Conservation (phyloP, 2,888 invertebrate genomes). For the Limnephilus marmoratus region DNA sequence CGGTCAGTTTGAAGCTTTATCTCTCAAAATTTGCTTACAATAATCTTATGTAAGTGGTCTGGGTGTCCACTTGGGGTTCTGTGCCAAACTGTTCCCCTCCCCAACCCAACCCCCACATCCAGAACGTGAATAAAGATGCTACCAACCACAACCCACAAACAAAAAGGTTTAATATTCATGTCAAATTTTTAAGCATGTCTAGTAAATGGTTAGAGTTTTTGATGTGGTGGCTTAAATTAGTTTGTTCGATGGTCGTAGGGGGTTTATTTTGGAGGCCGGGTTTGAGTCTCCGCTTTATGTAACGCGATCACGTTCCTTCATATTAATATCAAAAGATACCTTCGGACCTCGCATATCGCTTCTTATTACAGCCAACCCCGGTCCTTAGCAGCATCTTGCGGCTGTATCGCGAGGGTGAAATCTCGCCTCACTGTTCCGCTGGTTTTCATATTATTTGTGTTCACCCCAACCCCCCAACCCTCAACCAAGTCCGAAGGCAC, state of each 20-base stretch:
- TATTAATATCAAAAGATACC: slow-evolving; percentile 64
- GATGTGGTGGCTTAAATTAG: not conserved
- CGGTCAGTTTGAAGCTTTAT: slow-evolving; percentile 61
- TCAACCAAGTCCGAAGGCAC: not conserved
- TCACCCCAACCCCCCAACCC: slow-evolving; percentile 19
- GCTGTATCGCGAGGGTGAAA: slow-evolving; percentile 49
- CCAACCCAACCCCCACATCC: not conserved
- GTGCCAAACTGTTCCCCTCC: slow-evolving; percentile 24
- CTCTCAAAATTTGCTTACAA: slow-evolving; percentile 66
- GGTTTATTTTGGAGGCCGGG: not conserved
- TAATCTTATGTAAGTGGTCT: slow-evolving; percentile 59
- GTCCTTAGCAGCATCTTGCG: slow-evolving; percentile 54
- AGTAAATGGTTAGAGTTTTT: not conserved
- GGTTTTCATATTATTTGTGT: slow-evolving; percentile 53
- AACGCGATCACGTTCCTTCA: slow-evolving; percentile 62
- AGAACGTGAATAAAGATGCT: not conserved
- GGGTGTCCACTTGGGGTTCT: slow-evolving; percentile 52
- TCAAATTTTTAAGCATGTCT: not conserved
- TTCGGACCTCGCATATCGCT: slow-evolving; percentile 64
- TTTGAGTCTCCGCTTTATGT: slow-evolving; percentile 43
- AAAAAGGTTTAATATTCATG: not conserved
- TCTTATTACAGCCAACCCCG: slow-evolving; percentile 60
- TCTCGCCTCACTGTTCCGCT: slow-evolving; percentile 47
- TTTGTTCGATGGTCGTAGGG: not conserved
- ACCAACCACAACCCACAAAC: not conserved